phyloP scores from a whole-genome alignment of 2,888 invertebrate genomes.

The Cerceris ruficornis region DNA sequence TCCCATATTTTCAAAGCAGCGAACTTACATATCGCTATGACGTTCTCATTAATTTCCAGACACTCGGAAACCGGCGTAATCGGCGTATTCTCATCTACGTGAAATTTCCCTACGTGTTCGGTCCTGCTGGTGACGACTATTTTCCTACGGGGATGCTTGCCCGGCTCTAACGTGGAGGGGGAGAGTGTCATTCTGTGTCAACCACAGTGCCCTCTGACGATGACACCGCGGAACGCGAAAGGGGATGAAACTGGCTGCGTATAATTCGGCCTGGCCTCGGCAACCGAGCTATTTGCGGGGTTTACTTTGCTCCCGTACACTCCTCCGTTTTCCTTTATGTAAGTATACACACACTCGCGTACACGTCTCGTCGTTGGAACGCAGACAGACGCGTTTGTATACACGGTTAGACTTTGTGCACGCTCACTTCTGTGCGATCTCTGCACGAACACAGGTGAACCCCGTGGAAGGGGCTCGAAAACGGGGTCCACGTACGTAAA shows the following conservation, averaged over 20 bases:
- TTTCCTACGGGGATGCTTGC: conserved; percentile 54
- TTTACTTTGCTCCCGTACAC: conserved; percentile 66
- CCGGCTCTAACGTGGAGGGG: conserved; percentile 18
- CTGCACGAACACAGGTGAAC: not conserved
- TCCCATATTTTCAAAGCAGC: not conserved
- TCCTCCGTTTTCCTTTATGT: conserved; percentile 51
- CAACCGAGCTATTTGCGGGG: conserved; percentile 68
- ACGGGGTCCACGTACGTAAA: conserved; percentile 4
- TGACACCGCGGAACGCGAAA: conserved; percentile 80
- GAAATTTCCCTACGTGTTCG: conserved; percentile 51
- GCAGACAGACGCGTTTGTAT: conserved; percentile 18
- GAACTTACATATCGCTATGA: not conserved
- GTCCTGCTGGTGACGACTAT: conserved; percentile 64
- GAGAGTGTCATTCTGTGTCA: conserved; percentile 80
- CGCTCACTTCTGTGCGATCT: not conserved
- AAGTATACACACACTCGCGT: conserved; percentile 25
- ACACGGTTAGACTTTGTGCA: not conserved
- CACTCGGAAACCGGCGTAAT: not conserved
- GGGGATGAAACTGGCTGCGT: conserved; percentile 78
- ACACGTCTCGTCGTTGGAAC: conserved; percentile 17
- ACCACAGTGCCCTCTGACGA: conserved; percentile 81
- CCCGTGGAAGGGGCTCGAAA: not conserved
- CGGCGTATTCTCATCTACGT: not conserved
- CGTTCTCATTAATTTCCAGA: not conserved
- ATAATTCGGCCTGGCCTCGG: conserved; percentile 71